Evolutionary conservation across 1,140 invertebrate genomes (phyloP).

Genomic region (Teleopsis dalmanni): DNA sequence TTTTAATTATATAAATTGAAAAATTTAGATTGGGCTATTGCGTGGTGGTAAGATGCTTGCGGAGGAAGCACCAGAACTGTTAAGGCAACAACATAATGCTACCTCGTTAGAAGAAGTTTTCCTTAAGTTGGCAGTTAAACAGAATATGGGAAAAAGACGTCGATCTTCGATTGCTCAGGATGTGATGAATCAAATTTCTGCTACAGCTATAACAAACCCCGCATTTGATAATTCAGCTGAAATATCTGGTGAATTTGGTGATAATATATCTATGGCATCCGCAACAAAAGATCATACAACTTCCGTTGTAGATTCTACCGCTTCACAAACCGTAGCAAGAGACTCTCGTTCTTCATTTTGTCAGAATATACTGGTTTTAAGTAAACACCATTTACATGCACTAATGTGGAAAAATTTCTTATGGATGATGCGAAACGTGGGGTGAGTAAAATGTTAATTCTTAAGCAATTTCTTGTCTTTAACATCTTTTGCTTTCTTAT

Average conservation of each 20-base stretch:
- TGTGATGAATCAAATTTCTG: slow-evolving; percentile 57
- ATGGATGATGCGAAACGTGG: slow-evolving; percentile 83
- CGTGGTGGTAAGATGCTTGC: slow-evolving; percentile 82
- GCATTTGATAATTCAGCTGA: slow-evolving; percentile 55
- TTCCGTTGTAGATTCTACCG: slow-evolving; percentile 47
- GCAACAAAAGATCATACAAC: slow-evolving; percentile 53
- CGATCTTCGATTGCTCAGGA: slow-evolving; percentile 70
- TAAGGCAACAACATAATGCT: slow-evolving; percentile 69
- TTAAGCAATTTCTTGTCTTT: background rate
- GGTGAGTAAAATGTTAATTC: slow-evolving; percentile 50
- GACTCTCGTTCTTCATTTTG: slow-evolving; percentile 46
- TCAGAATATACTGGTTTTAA: slow-evolving; percentile 58
- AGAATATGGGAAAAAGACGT: slow-evolving; percentile 69
- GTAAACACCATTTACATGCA: slow-evolving; percentile 68
- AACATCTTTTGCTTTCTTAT: slow-evolving; percentile 23
- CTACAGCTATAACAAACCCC: slow-evolving; percentile 55
- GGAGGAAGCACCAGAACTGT: slow-evolving; percentile 74
- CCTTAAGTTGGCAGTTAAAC: slow-evolving; percentile 76
- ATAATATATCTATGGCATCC: slow-evolving; percentile 69
- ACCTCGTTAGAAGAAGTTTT: slow-evolving; percentile 88
- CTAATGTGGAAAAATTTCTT: slow-evolving; percentile 88
- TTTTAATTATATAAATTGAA: background rate
- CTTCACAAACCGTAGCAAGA: slow-evolving; percentile 55
- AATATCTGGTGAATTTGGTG: slow-evolving; percentile 78
- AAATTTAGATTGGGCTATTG: slow-evolving; percentile 94